Evolutionary conservation across 2,113 vertebrate genomes (phyloP).

Genomic region (Bubo scandiacus): DNA sequence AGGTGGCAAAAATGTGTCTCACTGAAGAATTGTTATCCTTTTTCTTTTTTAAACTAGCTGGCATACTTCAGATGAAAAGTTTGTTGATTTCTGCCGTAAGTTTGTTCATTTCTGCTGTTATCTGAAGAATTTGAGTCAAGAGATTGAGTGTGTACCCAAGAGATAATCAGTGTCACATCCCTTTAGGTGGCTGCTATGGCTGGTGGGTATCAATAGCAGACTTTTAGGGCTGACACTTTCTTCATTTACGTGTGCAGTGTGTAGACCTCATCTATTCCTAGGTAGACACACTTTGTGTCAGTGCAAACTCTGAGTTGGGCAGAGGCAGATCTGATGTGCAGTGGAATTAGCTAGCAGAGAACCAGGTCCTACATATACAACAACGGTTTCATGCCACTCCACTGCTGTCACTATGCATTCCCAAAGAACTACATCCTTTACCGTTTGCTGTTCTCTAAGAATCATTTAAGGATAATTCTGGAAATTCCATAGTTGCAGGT

Average conservation of each 20-base stretch:
- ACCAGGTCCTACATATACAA: accelerated
- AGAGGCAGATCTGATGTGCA: neutral
- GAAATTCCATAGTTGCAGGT: neutral
- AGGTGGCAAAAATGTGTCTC: neutral
- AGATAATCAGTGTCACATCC: neutral
- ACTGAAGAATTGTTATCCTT: neutral
- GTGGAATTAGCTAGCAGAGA: neutral
- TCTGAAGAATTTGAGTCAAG: neutral
- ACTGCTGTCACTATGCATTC: neutral
- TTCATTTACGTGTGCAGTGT: neutral
- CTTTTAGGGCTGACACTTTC: neutral
- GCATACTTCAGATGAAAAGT: neutral
- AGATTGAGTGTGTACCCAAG: accelerated
- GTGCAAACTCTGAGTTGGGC: neutral
- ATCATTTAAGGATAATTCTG: neutral
- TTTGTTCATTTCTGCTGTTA: neutral
- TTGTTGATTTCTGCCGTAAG: neutral
- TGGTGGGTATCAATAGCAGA: neutral
- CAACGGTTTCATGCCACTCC: accelerated
- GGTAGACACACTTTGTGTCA: accelerated
- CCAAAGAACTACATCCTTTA: neutral
- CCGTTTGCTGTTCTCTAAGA: neutral
- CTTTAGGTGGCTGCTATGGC: neutral
- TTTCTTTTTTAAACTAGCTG: neutral
- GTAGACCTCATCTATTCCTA: neutral